Percentiles rank a stretch among this genome's conserved stretches.
phyloP scores from a whole-genome alignment of 37 sponge, comb jelly and placozoan species.

The Agelas oroides region DNA sequence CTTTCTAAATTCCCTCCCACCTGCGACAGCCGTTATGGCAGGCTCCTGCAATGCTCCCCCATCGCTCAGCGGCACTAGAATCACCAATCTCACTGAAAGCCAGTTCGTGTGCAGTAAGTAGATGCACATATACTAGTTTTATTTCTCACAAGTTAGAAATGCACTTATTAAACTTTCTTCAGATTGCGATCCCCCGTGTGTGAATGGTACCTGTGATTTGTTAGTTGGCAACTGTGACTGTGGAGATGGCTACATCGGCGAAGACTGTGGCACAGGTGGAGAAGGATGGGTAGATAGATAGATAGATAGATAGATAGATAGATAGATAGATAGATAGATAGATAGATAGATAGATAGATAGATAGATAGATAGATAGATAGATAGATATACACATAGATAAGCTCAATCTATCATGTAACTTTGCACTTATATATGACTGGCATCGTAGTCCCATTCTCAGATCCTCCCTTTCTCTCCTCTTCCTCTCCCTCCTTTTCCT shows the following conservation, averaged over 20 bases:
- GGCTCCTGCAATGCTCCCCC: constrained; percentile 21
- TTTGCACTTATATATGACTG: too few species aligned
- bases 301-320: too few species aligned
- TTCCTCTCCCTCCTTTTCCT: too few species aligned
- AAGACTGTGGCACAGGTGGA: constrained; percentile 56
- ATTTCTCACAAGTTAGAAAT: background rate
- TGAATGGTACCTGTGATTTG: constrained; percentile 63
- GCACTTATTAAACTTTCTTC: background rate
- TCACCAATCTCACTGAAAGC: background rate
- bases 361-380: too few species aligned
- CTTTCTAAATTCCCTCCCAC: constrained; percentile 11
- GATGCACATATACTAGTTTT: background rate
- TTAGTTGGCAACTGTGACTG: constrained; percentile 69
- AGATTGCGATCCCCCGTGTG: constrained; percentile 43
- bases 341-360: too few species aligned
- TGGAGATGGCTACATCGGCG: constrained; percentile 68
- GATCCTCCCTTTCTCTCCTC: too few species aligned
- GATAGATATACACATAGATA: too few species aligned
- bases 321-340: too few species aligned
- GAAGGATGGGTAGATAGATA: too few species aligned
- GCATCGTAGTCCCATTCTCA: too few species aligned
- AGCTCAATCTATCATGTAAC: background rate
- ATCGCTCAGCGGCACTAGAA: background rate
- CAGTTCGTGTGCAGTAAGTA: constrained; percentile 29
- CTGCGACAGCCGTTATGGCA: background rate